Evolutionary conservation across 2,888 invertebrate species (phyloP).

Genomic region (Fabriciana adippe): DNA sequence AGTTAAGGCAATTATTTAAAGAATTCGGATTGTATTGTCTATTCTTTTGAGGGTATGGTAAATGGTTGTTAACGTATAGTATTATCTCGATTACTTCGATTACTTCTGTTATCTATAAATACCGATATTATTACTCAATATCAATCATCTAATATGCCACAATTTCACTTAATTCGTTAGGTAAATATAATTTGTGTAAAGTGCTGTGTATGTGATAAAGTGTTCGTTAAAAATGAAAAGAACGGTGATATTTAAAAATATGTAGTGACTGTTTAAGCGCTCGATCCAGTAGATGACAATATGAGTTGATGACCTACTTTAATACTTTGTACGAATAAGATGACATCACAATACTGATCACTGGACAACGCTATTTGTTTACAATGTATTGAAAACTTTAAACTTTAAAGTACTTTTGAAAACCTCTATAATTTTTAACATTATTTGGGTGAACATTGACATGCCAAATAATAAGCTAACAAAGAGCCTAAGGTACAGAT

Average conservation of each 20-base stretch:
- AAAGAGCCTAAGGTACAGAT: no score
- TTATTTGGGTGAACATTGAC: no score
- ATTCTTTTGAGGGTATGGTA: constrained; percentile 46
- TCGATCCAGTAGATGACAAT: constrained; percentile 16
- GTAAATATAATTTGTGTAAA: background rate
- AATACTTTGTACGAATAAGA: constrained; percentile 11
- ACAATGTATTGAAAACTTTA: no score
- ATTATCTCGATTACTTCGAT: constrained; percentile 53
- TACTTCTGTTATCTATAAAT: constrained; percentile 56
- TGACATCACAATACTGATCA: constrained; percentile 15
- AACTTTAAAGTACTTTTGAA: no score
- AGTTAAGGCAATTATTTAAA: constrained; percentile 60
- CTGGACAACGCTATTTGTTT: background rate
- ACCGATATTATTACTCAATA: constrained; percentile 48
- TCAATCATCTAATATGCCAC: constrained; percentile 13
- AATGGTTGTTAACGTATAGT: constrained; percentile 51
- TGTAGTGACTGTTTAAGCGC: background rate
- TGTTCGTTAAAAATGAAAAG: background rate
- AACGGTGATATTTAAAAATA: background rate
- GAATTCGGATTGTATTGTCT: constrained; percentile 63
- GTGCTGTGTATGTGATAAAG: background rate
- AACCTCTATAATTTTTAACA: no score
- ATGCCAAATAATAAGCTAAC: no score
- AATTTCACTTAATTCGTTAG: constrained; percentile 12
- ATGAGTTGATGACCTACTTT: constrained; percentile 24